Evolutionary conservation across 2,888 invertebrate species (phyloP), one percentile per base, ranked within the genome.

Genomic region (Diaprepes abbreviatus): DNA sequence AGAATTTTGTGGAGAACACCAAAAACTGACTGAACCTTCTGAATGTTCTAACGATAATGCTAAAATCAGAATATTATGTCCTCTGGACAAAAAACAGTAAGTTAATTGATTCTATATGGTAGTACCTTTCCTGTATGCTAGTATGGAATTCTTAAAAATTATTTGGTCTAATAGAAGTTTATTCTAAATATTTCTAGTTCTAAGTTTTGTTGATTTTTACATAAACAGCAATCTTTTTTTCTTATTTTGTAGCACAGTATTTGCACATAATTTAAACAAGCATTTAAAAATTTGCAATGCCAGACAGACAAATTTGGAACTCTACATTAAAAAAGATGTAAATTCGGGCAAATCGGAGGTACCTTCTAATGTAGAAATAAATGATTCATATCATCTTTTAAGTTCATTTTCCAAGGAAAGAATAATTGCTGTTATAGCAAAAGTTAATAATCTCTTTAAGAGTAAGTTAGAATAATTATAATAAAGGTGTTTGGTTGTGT

Each of bases 231-330:
- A n/a, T n/a, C n/a, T n/a, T n/a, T n/a, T 55, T 31, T 3, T 55
- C 24, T 9, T 52, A 7, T 65, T 48, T 75, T 87, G 16, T 80
- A 91, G 91, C 78, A 89, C 91, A 1, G 90, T 90, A 77, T 93
- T 89, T 76, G 86, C 87, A 12, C 88, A 88, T 33, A 93, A 91
- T 77, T 81, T 93, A 66, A 79, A 87, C 19, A 91, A 90, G 77
- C 93, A 93, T 81, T 82, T 93, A 17, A 86, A 87, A 75, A 89
- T 92, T 67, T 93, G 93, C 80, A 93, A 93, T 81, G 91, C 92
- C 0, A 86, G 89, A 12, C 84, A 85, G 1, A 85, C 83, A 35
- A 82, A 83, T 7, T 80, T 81, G 55, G 87, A 87, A 3, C 83
- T 88, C 0, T 90, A 88, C 78, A 88, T 91, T 21, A 77, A 81